Evolutionary conservation across 1,140 invertebrate species (phyloP).

Genomic region (Nixonia krombeini): DNA sequence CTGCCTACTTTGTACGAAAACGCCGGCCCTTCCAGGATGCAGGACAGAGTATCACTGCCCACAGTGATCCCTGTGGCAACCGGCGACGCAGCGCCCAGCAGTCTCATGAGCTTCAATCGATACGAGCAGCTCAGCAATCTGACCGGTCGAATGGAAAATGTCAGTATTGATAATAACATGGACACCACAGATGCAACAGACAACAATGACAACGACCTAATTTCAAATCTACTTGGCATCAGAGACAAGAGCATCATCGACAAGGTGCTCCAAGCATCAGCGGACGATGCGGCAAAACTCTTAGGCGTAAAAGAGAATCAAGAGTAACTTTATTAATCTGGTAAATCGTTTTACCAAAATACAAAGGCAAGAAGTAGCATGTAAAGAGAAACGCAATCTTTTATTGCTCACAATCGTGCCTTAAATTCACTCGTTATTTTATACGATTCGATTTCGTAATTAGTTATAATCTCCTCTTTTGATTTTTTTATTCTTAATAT

Average conservation of each 20-base stretch:
- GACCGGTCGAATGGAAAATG: conserved; percentile 72
- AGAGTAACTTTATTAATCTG: conserved; percentile 56
- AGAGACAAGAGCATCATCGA: conserved; percentile 89
- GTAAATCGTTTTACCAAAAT: too few relatives aligned
- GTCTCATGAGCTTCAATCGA: conserved; percentile 60
- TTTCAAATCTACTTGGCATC: conserved; percentile 91
- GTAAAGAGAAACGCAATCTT: too few relatives aligned
- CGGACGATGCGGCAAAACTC: conserved; percentile 89
- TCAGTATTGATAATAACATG: conserved; percentile 56
- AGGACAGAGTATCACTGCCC: conserved; percentile 61
- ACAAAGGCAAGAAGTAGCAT: too few relatives aligned
- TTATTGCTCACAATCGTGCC: conserved; percentile 18
- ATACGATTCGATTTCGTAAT: too few relatives aligned
- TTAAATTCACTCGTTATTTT: neutral
- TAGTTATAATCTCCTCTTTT: too few relatives aligned
- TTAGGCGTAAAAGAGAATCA: conserved; percentile 80
- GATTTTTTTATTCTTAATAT: neutral
- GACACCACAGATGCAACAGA: conserved; percentile 67
- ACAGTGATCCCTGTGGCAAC: conserved; percentile 59
- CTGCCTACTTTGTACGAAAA: conserved; percentile 42
- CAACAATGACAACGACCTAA: conserved; percentile 81
- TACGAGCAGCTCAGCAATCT: conserved; percentile 65
- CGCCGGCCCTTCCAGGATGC: conserved; percentile 39
- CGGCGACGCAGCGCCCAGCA: conserved; percentile 61
- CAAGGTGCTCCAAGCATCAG: conserved; percentile 83